Conservation (phyloP, 2,888 invertebrate species). For the Panopea generosa region DNA sequence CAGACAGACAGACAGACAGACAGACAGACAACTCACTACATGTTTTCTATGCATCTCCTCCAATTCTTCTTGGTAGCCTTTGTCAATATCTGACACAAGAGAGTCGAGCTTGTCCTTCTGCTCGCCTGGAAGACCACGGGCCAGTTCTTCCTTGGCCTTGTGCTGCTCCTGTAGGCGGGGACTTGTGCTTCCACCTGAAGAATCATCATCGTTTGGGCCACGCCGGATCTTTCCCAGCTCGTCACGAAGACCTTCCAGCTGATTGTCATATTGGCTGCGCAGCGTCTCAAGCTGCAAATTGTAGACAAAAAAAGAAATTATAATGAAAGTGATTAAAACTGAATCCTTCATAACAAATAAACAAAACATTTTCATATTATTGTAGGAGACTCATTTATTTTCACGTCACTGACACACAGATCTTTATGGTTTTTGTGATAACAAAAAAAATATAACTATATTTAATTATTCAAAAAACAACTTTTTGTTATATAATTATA, state of each 20-base stretch:
- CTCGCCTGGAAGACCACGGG: constrained; percentile 71
- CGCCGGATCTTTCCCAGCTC: constrained; percentile 67
- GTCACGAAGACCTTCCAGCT: constrained; percentile 74
- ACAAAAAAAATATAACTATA: too few relatives aligned
- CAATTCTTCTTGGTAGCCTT: constrained; percentile 70
- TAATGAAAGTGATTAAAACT: too few relatives aligned
- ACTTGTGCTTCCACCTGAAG: constrained; percentile 22
- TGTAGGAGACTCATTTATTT: too few relatives aligned
- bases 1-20: too few relatives aligned
- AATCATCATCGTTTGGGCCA: constrained; percentile 33
- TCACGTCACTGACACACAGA: too few relatives aligned
- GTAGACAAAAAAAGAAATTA: constrained; percentile 4
- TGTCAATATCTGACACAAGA: constrained; percentile 71
- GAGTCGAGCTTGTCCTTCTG: constrained; percentile 73
- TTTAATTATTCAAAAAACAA: too few relatives aligned
- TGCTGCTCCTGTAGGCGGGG: constrained; percentile 44
- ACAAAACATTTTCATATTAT: too few relatives aligned
- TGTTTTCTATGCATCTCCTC: constrained; percentile 68
- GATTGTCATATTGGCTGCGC: constrained; percentile 78
- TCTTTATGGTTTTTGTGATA: too few relatives aligned
- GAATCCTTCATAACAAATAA: too few relatives aligned
- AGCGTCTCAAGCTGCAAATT: constrained; percentile 75
- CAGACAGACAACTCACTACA: constrained; percentile 58
- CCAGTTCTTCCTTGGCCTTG: constrained; percentile 56
- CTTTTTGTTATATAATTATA: too few relatives aligned